Evolutionary conservation across 92 coral and sea anemone genomes (phyloP).

Genomic region (Hydrozoanthus gracilis): DNA sequence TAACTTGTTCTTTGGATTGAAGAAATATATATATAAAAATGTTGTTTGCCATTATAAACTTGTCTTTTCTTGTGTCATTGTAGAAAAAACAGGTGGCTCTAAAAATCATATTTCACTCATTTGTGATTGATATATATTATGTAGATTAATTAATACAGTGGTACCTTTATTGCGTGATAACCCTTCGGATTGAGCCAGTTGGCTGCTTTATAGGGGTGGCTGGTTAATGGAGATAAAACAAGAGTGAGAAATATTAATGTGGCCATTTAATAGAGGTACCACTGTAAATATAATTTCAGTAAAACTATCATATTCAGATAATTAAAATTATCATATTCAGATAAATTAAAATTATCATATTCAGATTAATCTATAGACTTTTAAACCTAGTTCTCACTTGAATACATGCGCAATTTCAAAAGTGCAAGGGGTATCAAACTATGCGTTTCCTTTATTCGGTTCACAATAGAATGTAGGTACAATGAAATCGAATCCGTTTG

Average conservation of each 20-base stretch:
- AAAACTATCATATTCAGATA: no score
- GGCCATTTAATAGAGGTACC: constrained; percentile 24
- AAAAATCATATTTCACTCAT: constrained; percentile 26
- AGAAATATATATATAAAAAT: no score
- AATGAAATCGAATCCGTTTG: constrained; percentile 38
- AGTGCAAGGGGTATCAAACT: constrained; percentile 53
- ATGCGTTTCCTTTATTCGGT: constrained; percentile 54
- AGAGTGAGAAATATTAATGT: constrained; percentile 23
- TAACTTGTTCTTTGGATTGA: constrained; percentile 29
- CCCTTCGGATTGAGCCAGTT: constrained; percentile 37
- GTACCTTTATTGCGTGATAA: constrained; percentile 13
- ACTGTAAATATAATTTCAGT: constrained; percentile 24
- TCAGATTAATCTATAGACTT: constrained; percentile 30
- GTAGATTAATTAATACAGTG: constrained; percentile 26
- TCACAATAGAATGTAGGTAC: constrained; percentile 56
- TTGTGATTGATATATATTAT: constrained; percentile 31
- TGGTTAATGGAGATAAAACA: constrained; percentile 15
- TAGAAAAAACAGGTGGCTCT: constrained; percentile 32
- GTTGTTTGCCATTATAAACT: constrained; percentile 38
- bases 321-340: constrained; percentile 37
- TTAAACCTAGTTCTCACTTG: constrained; percentile 51
- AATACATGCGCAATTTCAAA: constrained; percentile 47
- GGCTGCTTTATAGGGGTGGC: constrained; percentile 33
- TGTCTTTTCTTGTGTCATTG: constrained; percentile 35
- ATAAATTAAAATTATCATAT: constrained; percentile 26